A percentile compares a stretch with the other conserved stretches of the same genome.
Conservation (phyloP, 2,888 invertebrate genomes). For the Sesia bembeciformis region DNA sequence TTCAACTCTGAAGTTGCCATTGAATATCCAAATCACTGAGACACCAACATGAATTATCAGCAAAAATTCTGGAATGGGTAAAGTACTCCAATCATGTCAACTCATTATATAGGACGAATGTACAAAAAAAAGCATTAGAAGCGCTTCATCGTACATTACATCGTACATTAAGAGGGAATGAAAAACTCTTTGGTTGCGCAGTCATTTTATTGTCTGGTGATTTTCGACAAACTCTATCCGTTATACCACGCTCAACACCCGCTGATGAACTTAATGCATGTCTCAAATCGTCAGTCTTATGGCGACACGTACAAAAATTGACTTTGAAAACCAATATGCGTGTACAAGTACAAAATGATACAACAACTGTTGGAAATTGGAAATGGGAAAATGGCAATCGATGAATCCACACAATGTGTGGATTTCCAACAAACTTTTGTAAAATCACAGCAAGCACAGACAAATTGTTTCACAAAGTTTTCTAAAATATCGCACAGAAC, state of each 20-base stretch:
- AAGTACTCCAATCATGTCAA: slow-evolving; percentile 6
- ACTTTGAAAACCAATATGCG: background rate
- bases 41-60: slow-evolving; percentile 11
- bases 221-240: slow-evolving; percentile 15
- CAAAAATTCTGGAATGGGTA: slow-evolving; percentile 8
- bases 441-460: slow-evolving; percentile 4
- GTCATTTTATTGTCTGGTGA: slow-evolving; percentile 12
- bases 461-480: slow-evolving; percentile 6
- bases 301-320: slow-evolving; percentile 8
- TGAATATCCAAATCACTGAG: background rate
- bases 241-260: slow-evolving; percentile 12
- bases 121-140: slow-evolving; percentile 15
- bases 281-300: slow-evolving; percentile 14
- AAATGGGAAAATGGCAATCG: slow-evolving; percentile 4
- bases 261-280: slow-evolving; percentile 14
- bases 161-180: background rate
- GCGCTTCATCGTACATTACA: slow-evolving; percentile 10
- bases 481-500: slow-evolving; percentile 6
- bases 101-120: slow-evolving; percentile 13
- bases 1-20: too few species aligned
- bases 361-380: slow-evolving; percentile 2
- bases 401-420: slow-evolving; percentile 6
- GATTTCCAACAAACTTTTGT: slow-evolving; percentile 9
- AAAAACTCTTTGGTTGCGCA: background rate
- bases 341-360: background rate